Base-by-base conservation (phyloP, 2,888 invertebrate genomes). In the Euspilapteryx auroguttella region DNA sequence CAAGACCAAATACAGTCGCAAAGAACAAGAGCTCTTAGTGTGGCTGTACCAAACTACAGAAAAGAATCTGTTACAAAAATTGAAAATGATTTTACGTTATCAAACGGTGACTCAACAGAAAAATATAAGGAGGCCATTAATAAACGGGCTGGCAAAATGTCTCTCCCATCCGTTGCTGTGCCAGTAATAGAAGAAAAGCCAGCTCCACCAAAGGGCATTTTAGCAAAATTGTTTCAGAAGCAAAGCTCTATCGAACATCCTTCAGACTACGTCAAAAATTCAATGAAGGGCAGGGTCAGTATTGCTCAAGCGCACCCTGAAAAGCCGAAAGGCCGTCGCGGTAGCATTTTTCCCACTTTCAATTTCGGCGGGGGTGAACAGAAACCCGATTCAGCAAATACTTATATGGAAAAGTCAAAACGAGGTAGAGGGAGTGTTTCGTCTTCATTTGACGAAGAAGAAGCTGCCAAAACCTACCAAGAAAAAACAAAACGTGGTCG, bases 61-160 rank as follows among this genome's bases (percentile, higher is more conserved):
- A 71, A 66, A 36, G 66, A 69, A 32, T 59, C 54, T 3, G 59
- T 65, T 7, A 42, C 63, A 2, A 66, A 68, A 31, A 56, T 65
- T 10, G 52, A 65, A 31, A 61, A 75, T 37, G 82, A 83, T 30
- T 71, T 77, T 44, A 86, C 86, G 1, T 87, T 87, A 87, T 83
- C 83, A 4, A 86, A 84, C 34, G 81, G 82, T 8, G 78, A 81
- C 17, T 78, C 82, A 1, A 76, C 79, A 1, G 76, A 76, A 34
- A 82, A 82, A 38, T 77, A 78, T 25, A 78, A 80, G 44, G 78
- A 78, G 42, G 68, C 69, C 49, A 65, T 66, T 15, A 71, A 71
- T 36, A 40, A 57, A 17, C 52, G 73, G 39, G 61, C 55, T 37
- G 71, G 71, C 6, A 75, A 75, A 37, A 40, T 73, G 30, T 75